Base-by-base conservation (phyloP, 2,797 vertebrate genomes). In the Vespertilio murinus region DNA sequence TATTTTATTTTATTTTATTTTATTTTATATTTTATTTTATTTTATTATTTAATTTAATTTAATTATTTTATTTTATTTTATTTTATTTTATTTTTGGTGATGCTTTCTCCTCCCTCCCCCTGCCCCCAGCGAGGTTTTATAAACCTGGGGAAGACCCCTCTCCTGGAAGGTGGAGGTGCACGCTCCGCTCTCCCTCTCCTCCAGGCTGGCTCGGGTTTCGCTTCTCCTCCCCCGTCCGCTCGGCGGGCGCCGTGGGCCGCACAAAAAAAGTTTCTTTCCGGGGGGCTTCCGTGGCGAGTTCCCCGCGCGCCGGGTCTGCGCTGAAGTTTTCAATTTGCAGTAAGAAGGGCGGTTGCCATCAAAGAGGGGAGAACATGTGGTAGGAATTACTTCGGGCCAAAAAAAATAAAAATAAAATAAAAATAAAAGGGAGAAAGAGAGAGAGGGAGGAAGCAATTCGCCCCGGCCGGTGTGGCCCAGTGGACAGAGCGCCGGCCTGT, bases 251-350 rank as follows among this genome's bases (percentile, higher is more conserved):
- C 35, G 18, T 25, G 33, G 56, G 1, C 47, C 47, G 4, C 12
- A 77, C 22, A 78, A 65, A 82, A 7, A n/a, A n/a, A n/a, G 47
- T 75, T 81, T 42, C 56, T 61, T 82, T 82, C n/a, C n/a, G n/a
- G n/a, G 59, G 74, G 38, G 78, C 82, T 92, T 82, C 45, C 3
- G 77, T 20, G 47, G 69, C 79, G 14, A 89, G 75, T 94, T 90
- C 61, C 56, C 49, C 73, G n/a, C 95, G 52, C 40, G 84, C 67
- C 54, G 20, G 59, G 33, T 84, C 94, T 74, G n/a, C 59, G 42
- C 30, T 52, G 47, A 97, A 81, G 78, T 91, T 93, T 95, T 69
- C 78, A 67, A 71, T 70, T 93, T 87, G 64, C 61, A 70, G 1
- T 7, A 6, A 92, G 35, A 59, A 96, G 45, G 42, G 47, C 42